Base-by-base conservation (phyloP, 2,113 vertebrate species). In the Ahaetulla prasina region DNA sequence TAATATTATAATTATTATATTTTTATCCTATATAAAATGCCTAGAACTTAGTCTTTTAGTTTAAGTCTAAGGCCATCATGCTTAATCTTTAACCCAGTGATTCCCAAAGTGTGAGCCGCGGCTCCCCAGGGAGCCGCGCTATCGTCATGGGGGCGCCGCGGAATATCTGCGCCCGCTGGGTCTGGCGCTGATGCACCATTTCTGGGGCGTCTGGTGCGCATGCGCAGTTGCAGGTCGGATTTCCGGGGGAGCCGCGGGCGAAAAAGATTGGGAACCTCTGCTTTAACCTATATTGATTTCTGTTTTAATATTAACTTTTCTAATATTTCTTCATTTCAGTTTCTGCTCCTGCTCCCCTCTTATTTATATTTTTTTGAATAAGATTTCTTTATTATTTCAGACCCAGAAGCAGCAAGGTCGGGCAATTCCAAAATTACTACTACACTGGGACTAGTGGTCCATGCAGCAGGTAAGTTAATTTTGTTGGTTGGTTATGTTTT, bases 341-440 rank as follows among this genome's bases (percentile, higher is more conserved):
- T 90, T 30, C 84, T 90, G 35, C 8, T 80, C 20, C 93, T 93
- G 53, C 88, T 20, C 10, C 89, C 16, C 8, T n/a, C 60, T 53
- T 93, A 30, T 89, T 95, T 93, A 39, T 93, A 2, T 91, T 45
- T 94, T 57, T 49, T 85, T 74, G 94, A 16, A 68, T 91, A 94
- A 91, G 87, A 18, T 94, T 89, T 94, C 91, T 86, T 96, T 39
- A 43, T 94, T 93, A 91, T 68, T 98, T 97, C 94, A 99, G 99
- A 99, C 97, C 97, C 99, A 95, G 99, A 99, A 97, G 96, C 98
- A 49, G 98, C 98, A 55, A 98, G 99, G 91, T 95, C 97, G 39
- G 96, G 96, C 94, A 99, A 97, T 95, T 99, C 99, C 27, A 99
- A 99, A 96, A 98, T 99, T 95, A 99, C 99, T 90, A 99, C 99